Base-by-base conservation (phyloP, 2,797 vertebrate genomes). In the Dermochelys coriacea region DNA sequence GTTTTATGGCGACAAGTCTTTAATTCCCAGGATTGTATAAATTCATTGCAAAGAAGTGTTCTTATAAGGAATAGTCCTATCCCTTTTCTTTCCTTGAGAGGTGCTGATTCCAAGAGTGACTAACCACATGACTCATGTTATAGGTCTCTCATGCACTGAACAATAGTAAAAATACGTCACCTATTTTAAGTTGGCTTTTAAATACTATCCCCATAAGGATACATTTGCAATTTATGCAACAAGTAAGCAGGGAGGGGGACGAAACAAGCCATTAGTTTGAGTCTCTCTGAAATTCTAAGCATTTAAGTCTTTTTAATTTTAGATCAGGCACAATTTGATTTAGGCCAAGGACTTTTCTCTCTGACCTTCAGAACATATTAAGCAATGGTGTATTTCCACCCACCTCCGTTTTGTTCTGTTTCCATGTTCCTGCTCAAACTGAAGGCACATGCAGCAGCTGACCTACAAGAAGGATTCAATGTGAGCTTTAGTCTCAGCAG, bases 311-410 rank as follows among this genome's bases (percentile, higher is more conserved):
- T 90, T 92, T 31, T 95, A 95, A 52, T 96, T 96, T 93, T 94
- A 95, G 92, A 90, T 96, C 91, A 85, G 85, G 87, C 94, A 92
- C 91, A 95, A 96, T 94, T 91, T 61, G 80, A 88, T 93, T 94
- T 91, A 93, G 94, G 96, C 92, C 94, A 95, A 97, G 94, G 95
- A 97, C 57, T 77, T 94, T 91, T 89, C 94, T 94, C 93, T 94
- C 93, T 79, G 95, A 91, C 95, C 90, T 47, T 93, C 95, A 96
- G 82, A 95, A 84, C 45, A 57, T 92, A 64, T 74, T 85, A 90
- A 95, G 87, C 59, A 47, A 81, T 54, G 31, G 77, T 87, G 90
- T 93, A 95, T 96, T 92, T 93, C 93, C 88, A 91, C 64, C 93
- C 88, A 90, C 59, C 86, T 86, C 59, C 77, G n/a, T 25, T 11